Evolutionary conservation across 30 jellyfish, hydroid and myxozoan genomes (phyloP).

Genomic region (Cassiopea xamachana): DNA sequence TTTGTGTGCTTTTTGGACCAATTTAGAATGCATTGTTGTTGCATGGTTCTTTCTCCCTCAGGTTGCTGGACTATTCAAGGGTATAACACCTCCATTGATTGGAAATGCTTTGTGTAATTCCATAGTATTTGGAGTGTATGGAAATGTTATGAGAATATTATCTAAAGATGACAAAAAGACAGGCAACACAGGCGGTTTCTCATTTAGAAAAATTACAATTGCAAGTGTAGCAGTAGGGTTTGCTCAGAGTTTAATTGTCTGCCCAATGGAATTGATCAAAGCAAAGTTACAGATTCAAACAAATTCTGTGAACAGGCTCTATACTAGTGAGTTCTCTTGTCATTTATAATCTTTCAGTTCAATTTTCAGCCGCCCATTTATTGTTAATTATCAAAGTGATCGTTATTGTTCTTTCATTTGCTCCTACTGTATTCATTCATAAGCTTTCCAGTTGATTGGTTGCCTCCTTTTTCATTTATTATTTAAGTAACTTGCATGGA

Average conservation of each 20-base stretch:
- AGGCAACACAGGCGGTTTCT: constrained; percentile 18
- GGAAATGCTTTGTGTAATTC: constrained; percentile 97
- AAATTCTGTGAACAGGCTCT: constrained; percentile 33
- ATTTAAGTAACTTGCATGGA: too few relatives aligned
- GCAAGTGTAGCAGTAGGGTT: constrained; percentile 78
- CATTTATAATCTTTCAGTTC: neutral
- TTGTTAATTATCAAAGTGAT: neutral
- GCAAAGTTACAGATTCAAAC: constrained; percentile 86
- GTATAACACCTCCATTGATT: constrained; percentile 91
- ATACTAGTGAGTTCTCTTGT: constrained; percentile 54
- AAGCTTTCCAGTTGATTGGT: neutral
- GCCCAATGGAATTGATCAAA: constrained; percentile 90
- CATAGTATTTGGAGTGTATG: constrained; percentile 91
- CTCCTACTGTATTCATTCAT: neutral
- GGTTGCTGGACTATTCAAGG: constrained; percentile 90
- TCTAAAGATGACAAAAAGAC: constrained; percentile 40
- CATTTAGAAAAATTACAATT: constrained; percentile 48
- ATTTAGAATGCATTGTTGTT: neutral
- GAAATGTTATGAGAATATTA: constrained; percentile 73
- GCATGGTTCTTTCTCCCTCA: neutral
- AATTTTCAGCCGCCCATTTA: neutral
- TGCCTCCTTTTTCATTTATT: neutral
- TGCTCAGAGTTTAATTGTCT: constrained; percentile 78
- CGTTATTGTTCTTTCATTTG: neutral
- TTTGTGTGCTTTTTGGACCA: neutral